These are phyloP conservation scores for Nomada lathburiana DNA, from an alignment of 2,888 invertebrate species.

Conservation along the genomic window DNA sequence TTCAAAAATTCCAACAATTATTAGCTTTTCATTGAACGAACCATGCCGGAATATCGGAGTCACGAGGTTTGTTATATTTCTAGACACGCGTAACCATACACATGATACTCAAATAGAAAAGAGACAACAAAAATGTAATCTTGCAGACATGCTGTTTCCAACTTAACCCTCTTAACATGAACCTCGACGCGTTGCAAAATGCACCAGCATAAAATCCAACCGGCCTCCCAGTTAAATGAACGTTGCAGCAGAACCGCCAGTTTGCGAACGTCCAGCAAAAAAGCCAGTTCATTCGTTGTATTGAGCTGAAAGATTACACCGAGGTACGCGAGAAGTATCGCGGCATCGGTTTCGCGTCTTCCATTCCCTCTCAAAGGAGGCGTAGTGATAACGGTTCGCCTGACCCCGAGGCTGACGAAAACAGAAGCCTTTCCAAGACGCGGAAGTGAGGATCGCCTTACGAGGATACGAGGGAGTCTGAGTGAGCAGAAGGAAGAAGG, in stretches of 20 bases:
- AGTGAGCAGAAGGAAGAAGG: conserved; percentile 43
- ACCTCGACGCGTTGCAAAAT: too few species aligned
- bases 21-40: too few species aligned
- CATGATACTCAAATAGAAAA: too few species aligned
- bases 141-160: too few species aligned
- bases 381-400: conserved; percentile 65
- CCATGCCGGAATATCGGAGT: too few species aligned
- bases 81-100: too few species aligned
- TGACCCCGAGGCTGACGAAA: conserved; percentile 66
- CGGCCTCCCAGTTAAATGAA: too few species aligned
- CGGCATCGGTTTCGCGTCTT: conserved; percentile 3
- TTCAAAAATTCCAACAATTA: too few species aligned
- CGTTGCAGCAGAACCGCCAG: background rate
- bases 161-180: too few species aligned
- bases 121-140: too few species aligned
- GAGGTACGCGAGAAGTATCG: background rate
- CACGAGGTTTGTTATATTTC: too few species aligned
- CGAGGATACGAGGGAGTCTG: conserved; percentile 58
- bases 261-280: background rate
- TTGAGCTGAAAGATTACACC: background rate
- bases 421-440: conserved; percentile 66
- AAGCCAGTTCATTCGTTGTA: background rate
- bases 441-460: conserved; percentile 76
- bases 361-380: conserved; percentile 5
- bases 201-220: too few species aligned